Base-by-base conservation (phyloP, 1,140 invertebrate species). In the Drosophila takahashii region DNA sequence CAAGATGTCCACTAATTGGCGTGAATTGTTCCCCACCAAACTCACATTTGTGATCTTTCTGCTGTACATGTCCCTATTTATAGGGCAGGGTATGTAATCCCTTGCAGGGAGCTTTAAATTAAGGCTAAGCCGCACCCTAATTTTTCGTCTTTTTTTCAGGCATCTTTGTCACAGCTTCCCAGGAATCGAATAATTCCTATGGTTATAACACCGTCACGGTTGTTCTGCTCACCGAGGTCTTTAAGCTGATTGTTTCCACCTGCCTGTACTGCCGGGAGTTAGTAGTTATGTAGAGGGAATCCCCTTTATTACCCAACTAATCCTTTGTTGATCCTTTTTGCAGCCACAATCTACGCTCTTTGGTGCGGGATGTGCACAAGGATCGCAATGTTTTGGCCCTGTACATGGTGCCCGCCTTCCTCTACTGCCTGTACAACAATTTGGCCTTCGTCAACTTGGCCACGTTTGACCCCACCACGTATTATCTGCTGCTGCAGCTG, bases 381-480 rank as follows among this genome's bases (percentile, higher is more conserved):
- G 93, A 95, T 79, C 94, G 93, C 60, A 93, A 94, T 60, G 95
- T 98, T 8, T 92, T 98, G 62, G 73, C 95, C n/a, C 90, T 98
- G 16, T 99, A 99, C 90, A 96, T 98, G 93, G 95, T 99, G 57
- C 98, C 98, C 44, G 96, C 98, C 6, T 94, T 96, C 77, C 93
- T 99, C 29, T 99, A 99, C 92, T 98, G 97, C 90, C 93, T 99
- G 4, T 99, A 99, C 93, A 99, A 99, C 91, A 99, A 99, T 93
- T 94, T 99, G 77, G 95, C 97, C 10, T 99, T 98, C 93, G 94
- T 97, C 18, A 99, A 98, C 93, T 93, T 99, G 67, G 95, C 96
- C 16, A 95, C 94, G 22, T 99, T 98, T 93, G 98, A 99, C 92
- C 98, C 98, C 6, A 98, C 98, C 8, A 98, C 98, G 8, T 99